A percentile compares a stretch with the other conserved stretches of the same genome.
phyloP scores from a whole-genome alignment of 2,888 invertebrate genomes.

The Drosophila kuntzei region DNA sequence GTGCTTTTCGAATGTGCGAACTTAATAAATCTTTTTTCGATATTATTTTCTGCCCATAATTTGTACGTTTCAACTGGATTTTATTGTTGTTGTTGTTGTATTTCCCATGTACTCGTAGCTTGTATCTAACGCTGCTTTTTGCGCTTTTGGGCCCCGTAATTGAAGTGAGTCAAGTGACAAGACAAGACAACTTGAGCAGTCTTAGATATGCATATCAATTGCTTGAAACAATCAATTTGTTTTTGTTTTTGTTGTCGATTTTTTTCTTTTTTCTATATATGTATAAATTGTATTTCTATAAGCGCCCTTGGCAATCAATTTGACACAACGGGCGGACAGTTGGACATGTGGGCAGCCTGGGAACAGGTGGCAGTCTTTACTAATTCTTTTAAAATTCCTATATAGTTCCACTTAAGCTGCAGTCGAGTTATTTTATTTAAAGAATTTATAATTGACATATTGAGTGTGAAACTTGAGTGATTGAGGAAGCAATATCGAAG shows the following conservation, averaged over 20 bases:
- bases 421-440: background rate
- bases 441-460: background rate
- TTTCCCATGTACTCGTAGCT: constrained; percentile 18
- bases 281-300: constrained; percentile 5
- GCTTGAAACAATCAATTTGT: constrained; percentile 61
- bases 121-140: constrained; percentile 26
- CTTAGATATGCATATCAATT: constrained; percentile 65
- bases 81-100: constrained; percentile 1
- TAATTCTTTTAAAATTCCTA: constrained; percentile 10
- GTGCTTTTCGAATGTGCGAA: constrained; percentile 76
- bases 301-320: constrained; percentile 64
- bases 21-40: constrained; percentile 75
- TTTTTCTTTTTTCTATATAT: constrained; percentile 4
- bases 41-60: constrained; percentile 34
- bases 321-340: constrained; percentile 35
- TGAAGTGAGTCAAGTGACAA: constrained; percentile 62
- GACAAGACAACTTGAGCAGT: constrained; percentile 61
- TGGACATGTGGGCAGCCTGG: constrained; percentile 38
- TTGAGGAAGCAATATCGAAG: background rate
- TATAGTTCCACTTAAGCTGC: constrained; percentile 1
- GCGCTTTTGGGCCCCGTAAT: constrained; percentile 54
- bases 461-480: constrained; percentile 7
- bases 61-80: constrained; percentile 15
- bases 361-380: constrained; percentile 37
- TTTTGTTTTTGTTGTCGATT: constrained; percentile 34